Evolutionary conservation across 30 jellyfish, hydroid and myxozoan genomes (phyloP).

Genomic region (Hydractinia echinata): DNA sequence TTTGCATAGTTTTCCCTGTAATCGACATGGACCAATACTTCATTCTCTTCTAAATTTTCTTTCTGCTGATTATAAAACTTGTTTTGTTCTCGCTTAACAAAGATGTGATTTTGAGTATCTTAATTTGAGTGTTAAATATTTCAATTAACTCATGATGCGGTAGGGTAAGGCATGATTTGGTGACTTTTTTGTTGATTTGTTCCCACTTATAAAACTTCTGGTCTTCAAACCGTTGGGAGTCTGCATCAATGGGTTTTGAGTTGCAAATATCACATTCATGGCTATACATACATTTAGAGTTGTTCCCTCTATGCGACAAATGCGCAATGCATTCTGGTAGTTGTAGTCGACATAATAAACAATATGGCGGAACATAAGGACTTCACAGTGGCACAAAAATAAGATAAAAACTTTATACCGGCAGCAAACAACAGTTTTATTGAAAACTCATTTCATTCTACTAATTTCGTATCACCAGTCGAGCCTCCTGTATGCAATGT

Average conservation of each 20-base stretch:
- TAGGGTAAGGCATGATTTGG: background rate
- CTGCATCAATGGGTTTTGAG: conserved; percentile 7
- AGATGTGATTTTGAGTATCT: background rate
- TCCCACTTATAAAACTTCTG: background rate
- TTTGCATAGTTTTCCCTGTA: background rate
- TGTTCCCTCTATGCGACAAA: background rate
- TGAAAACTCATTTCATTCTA: too few relatives aligned
- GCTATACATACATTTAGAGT: background rate
- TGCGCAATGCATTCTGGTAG: too few relatives aligned
- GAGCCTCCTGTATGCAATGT: too few relatives aligned
- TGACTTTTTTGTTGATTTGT: background rate
- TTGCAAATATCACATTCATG: conserved; percentile 6
- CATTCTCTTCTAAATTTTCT: background rate
- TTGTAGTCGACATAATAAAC: too few relatives aligned
- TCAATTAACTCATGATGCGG: background rate
- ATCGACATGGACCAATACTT: conserved; percentile 7
- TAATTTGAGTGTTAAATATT: background rate
- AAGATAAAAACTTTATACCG: too few relatives aligned
- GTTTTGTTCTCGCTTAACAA: conserved; percentile 9
- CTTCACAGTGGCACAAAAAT: too few relatives aligned
- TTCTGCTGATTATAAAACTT: background rate
- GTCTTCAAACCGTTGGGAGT: conserved; percentile 6
- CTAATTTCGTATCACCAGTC: too few relatives aligned
- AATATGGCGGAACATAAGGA: too few relatives aligned
- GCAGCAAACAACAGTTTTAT: too few relatives aligned